Evolutionary conservation across 2,888 invertebrate species (phyloP).

Genomic region (Drosophila ezoana): DNA sequence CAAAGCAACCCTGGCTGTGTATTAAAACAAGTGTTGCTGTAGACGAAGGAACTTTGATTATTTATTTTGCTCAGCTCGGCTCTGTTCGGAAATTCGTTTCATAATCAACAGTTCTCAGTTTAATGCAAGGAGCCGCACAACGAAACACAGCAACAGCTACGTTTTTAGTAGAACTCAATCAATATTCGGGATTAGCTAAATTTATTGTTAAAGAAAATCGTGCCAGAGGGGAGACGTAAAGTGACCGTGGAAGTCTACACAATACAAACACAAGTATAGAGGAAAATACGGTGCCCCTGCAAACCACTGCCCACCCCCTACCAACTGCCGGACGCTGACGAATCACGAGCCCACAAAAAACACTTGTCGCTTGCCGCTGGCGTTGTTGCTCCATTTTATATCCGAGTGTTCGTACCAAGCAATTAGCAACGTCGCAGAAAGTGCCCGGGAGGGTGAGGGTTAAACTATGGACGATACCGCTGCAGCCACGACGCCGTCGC

Average conservation of each 20-base stretch:
- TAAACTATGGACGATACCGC: conserved; percentile 74
- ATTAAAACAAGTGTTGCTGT: conserved; percentile 68
- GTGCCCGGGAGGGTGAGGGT: conserved; percentile 44
- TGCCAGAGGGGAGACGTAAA: conserved; percentile 31
- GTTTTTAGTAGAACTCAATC: conserved; percentile 27
- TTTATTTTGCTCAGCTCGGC: conserved; percentile 55
- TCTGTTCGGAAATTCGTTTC: conserved; percentile 61
- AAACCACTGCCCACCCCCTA: not conserved
- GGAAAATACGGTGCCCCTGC: conserved; percentile 38
- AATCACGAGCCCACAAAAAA: conserved; percentile 30
- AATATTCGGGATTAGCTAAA: conserved; percentile 51
- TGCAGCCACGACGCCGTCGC: conserved; percentile 62
- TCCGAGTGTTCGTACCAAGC: conserved; percentile 41
- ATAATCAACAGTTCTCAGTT: conserved; percentile 64
- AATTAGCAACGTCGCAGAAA: conserved; percentile 60
- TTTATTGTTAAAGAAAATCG: conserved; percentile 57
- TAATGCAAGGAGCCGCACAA: conserved; percentile 21
- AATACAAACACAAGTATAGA: conserved; percentile 26
- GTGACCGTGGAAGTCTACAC: conserved; percentile 55
- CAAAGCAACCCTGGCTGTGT: conserved; percentile 57
- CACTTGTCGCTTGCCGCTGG: conserved; percentile 52
- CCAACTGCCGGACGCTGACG: conserved; percentile 33
- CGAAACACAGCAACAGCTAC: conserved; percentile 35
- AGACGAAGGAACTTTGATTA: conserved; percentile 54
- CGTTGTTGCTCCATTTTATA: conserved; percentile 19